phyloP scores from a whole-genome alignment of 2,797 vertebrate species.

The Trachurus trachurus region DNA sequence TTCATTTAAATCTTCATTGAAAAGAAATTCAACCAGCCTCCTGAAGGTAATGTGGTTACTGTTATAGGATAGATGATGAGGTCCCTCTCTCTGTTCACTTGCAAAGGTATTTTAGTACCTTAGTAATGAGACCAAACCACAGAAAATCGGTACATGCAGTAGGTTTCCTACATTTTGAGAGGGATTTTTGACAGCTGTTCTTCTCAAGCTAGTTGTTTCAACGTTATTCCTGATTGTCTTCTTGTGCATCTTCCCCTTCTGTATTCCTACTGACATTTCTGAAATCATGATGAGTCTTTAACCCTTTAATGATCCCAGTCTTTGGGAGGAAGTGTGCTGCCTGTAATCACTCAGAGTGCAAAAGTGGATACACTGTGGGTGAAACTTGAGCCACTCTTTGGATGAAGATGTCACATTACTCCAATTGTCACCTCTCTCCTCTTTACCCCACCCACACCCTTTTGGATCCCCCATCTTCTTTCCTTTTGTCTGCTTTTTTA shows the following conservation, averaged over 20 bases:
- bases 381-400: slow-evolving; percentile 45
- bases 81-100: slow-evolving; percentile 60
- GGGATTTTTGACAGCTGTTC: slow-evolving; percentile 2
- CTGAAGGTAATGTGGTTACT: slow-evolving; percentile 63
- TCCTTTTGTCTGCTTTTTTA: slow-evolving; percentile 61
- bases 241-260: not conserved
- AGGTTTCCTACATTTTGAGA: slow-evolving; percentile 35
- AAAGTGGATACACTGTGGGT: slow-evolving; percentile 30
- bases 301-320: slow-evolving; percentile 29
- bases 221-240: slow-evolving; percentile 53
- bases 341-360: slow-evolving; percentile 45
- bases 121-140: slow-evolving; percentile 57
- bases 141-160: slow-evolving; percentile 51
- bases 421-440: slow-evolving; percentile 53
- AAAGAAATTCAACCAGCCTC: slow-evolving; percentile 36
- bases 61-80: slow-evolving; percentile 66
- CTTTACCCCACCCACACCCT: slow-evolving; percentile 22
- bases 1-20: slow-evolving; percentile 25
- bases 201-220: slow-evolving; percentile 26
- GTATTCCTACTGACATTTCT: slow-evolving; percentile 8
- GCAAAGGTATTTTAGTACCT: slow-evolving; percentile 64
- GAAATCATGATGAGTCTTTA: slow-evolving; percentile 25
- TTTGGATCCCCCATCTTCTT: slow-evolving; percentile 35
- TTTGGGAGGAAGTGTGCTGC: slow-evolving; percentile 36
- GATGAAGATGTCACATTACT: slow-evolving; percentile 61